phyloP scores from a whole-genome alignment of 2,113 vertebrate genomes.

The Chinchilla lanigera region DNA sequence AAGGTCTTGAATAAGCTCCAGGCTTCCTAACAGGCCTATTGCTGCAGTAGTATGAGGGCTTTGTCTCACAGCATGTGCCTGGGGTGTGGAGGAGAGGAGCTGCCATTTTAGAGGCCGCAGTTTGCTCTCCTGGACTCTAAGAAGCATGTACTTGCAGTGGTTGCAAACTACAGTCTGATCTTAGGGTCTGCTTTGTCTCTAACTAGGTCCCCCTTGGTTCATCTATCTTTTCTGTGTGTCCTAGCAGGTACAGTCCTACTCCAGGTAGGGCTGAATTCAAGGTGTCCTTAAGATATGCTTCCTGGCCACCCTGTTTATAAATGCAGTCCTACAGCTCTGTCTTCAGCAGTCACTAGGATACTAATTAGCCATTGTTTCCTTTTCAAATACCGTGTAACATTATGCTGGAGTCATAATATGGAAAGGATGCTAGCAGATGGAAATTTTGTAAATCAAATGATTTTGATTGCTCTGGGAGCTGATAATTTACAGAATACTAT shows the following conservation, averaged over 20 bases:
- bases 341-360: neutral
- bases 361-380: slow-evolving; percentile 32
- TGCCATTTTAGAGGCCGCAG: neutral
- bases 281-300: neutral
- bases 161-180: neutral
- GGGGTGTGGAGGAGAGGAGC: rapidly evolving
- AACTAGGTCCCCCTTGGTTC: neutral
- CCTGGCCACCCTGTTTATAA: neutral
- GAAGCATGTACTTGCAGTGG: neutral
- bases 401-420: neutral
- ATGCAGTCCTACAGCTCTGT: neutral
- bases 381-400: neutral
- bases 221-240: neutral
- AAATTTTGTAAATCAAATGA: slow-evolving; percentile 50
- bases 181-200: neutral
- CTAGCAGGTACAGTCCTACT: neutral
- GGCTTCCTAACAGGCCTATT: neutral
- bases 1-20: neutral
- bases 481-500: neutral
- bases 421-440: slow-evolving; percentile 26
- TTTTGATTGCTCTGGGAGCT: slow-evolving; percentile 29
- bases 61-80: neutral
- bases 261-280: slow-evolving; percentile 14
- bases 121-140: neutral
- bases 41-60: neutral